A percentile compares a stretch with the other conserved stretches of the same genome.
Conservation (phyloP, 1,140 invertebrate species). For the Laodelphax striatellus region DNA sequence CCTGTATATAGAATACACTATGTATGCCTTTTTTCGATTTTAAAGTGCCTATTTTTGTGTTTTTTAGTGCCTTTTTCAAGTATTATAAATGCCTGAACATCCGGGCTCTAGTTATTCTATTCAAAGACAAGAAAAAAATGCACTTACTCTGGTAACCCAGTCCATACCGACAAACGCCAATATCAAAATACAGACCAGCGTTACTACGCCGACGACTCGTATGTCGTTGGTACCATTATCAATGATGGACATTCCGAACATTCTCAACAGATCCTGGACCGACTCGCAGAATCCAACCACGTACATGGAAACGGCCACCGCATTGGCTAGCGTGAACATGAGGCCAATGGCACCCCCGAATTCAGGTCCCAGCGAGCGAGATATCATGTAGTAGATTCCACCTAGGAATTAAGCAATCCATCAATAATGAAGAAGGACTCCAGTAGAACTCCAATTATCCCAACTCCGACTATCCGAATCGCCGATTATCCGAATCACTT, state of each 20-base stretch:
- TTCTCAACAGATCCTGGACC: conserved; percentile 50
- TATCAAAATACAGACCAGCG: conserved; percentile 57
- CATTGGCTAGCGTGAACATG: conserved; percentile 84
- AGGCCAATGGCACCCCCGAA: conserved; percentile 83
- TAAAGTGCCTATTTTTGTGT: no score
- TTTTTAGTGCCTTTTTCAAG: no score
- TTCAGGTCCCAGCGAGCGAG: conserved; percentile 87
- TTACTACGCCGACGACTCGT: conserved; percentile 55
- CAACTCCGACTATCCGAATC: no score
- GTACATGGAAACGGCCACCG: conserved; percentile 95
- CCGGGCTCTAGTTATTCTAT: no score
- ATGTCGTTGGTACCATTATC: conserved; percentile 48
- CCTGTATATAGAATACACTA: no score
- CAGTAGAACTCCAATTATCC: no score
- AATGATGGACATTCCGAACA: conserved; percentile 40
- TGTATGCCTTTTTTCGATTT: no score
- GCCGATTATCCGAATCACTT: no score
- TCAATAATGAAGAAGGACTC: no score
- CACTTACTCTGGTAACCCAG: conserved; percentile 67
- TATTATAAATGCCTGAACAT: no score
- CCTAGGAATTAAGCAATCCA: no score
- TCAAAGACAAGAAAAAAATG: no score
- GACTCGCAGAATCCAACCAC: conserved; percentile 95
- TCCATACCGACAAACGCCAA: conserved; percentile 85
- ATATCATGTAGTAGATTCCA: conserved; percentile 97